Percentiles rank a stretch among this genome's conserved stretches.
phyloP scores from a whole-genome alignment of 2,888 invertebrate genomes.

The Phyllotreta cruciferae region DNA sequence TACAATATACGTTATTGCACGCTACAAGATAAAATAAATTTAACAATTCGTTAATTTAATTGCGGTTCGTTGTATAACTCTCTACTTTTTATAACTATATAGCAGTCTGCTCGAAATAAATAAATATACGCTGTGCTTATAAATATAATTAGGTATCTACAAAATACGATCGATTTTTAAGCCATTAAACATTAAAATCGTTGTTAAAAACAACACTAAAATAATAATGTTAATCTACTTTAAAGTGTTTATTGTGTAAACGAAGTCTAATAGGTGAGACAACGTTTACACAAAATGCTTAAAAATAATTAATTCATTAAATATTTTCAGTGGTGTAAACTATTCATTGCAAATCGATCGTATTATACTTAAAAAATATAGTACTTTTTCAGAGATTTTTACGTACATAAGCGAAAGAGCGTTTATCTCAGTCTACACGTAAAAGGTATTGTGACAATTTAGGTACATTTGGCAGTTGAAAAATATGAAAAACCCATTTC shows the following conservation, averaged over 20 bases:
- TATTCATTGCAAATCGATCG: not conserved
- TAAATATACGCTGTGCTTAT: conserved; percentile 19
- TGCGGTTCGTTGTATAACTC: conserved; percentile 12
- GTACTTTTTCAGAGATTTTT: conserved; percentile 9
- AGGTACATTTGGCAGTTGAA: conserved; percentile 21
- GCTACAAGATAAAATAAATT: conserved; percentile 1
- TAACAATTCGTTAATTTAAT: conserved; percentile 9
- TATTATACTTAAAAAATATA: conserved; percentile 2
- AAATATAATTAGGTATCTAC: conserved; percentile 17
- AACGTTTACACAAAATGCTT: not conserved
- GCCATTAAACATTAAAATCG: not conserved
- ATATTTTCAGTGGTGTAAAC: not conserved
- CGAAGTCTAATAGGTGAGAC: not conserved
- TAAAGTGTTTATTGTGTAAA: too few relatives aligned
- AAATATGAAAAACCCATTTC: not conserved
- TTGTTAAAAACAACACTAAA: too few relatives aligned
- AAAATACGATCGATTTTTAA: conserved; percentile 7
- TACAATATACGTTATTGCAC: conserved; percentile 9
- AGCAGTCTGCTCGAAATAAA: conserved; percentile 17
- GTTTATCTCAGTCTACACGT: conserved; percentile 22
- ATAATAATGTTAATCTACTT: too few relatives aligned
- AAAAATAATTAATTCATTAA: conserved; percentile 13
- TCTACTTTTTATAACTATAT: conserved; percentile 10
- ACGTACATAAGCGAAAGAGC: conserved; percentile 9
- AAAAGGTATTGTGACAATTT: conserved; percentile 22